Base-by-base conservation (phyloP, 1,140 invertebrate species). In the Vanessa atalanta region DNA sequence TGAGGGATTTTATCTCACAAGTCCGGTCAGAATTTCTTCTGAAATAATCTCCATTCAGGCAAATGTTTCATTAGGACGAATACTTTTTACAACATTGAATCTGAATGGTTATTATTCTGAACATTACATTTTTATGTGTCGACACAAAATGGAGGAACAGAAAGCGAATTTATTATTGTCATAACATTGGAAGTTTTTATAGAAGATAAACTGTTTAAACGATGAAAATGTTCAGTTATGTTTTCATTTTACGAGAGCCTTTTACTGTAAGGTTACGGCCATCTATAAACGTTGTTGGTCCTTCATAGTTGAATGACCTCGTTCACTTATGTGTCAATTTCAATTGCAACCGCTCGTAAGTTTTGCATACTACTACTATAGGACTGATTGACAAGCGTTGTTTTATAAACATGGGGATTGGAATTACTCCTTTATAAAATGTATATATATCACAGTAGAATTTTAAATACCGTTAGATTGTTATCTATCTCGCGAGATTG, bases 141-240 rank as follows among this genome's bases (percentile, higher is more conserved):
- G 65, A 79, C 78, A 83, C 74, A 77, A 78, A 81, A 81, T 78
- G 80, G 70, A 64, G 70, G 73, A 79, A 70, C 67, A 75, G 76
- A 78, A 79, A 78, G 78, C 72, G 77, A 78, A 83, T 83, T 83
- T 83, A 83, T 79, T 81, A 83, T 83, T 79, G 81, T 79, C 79
- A 78, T 83, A 83, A 83, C 77, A 83, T 81, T 70, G 69, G 72
- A 69, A 75, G 69, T 83, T 76, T 83, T 82, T 79, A 81, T 81
- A 78, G 79, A 73, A 79, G 79, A 81, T 83, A 83, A 83, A 81
- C 79, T 79, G 75, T 79, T 81, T 79, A 79, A 83, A 81, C 77
- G 79, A 77, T 71, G 73, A 79, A 77, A 81, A 77, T 78, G 77
- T 76, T 77, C 74, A 64, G 65, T 76, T 79, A 82, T 75, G 74